Percentiles rank a stretch among this genome's conserved stretches.
Evolutionary conservation across 1,140 invertebrate genomes (phyloP).

Genomic region (Oppia nitens): DNA sequence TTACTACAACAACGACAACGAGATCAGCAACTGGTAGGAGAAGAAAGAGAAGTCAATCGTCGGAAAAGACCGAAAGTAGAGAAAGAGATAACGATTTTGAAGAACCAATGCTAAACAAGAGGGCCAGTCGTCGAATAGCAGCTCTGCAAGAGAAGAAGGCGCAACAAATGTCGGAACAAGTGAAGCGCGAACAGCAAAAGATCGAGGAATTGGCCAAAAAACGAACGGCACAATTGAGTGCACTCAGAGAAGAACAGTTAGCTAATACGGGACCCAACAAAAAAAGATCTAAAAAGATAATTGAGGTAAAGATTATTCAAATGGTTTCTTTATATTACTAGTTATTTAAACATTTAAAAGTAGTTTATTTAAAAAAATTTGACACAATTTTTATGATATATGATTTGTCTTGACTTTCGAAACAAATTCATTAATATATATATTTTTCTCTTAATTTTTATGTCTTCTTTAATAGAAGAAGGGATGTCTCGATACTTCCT

Average conservation of each 20-base stretch:
- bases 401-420: background rate
- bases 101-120: constrained; percentile 24
- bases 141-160: constrained; percentile 23
- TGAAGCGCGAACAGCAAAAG: constrained; percentile 17
- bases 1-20: constrained; percentile 6
- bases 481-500: background rate
- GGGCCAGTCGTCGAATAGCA: constrained; percentile 38
- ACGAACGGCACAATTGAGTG: constrained; percentile 4
- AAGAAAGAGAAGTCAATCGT: background rate
- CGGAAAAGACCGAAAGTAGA: constrained; percentile 11
- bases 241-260: background rate
- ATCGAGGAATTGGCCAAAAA: constrained; percentile 19
- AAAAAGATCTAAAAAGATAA: background rate
- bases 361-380: too few species aligned
- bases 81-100: constrained; percentile 14
- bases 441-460: background rate
- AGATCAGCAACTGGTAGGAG: constrained; percentile 9
- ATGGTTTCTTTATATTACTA: background rate
- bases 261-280: background rate
- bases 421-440: background rate
- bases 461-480: background rate
- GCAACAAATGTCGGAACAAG: constrained; percentile 18
- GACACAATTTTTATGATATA: too few species aligned
- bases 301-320: too few species aligned
- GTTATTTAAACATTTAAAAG: too few species aligned